Evolutionary conservation across 2,113 vertebrate genomes (phyloP).

Genomic region (Labrus mixtus): DNA sequence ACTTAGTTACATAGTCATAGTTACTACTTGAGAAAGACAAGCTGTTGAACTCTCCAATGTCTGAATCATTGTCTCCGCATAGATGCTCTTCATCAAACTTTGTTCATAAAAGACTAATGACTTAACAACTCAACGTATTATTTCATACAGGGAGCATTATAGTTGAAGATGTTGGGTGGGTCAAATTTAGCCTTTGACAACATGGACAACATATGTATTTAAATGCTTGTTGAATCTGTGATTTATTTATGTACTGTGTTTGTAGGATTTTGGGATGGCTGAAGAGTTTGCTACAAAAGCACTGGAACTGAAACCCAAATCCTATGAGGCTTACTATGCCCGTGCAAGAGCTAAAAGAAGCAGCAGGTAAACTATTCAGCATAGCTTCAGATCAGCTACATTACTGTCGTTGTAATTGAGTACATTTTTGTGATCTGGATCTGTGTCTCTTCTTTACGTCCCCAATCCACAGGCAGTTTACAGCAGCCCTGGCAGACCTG

Average conservation of each 20-base stretch:
- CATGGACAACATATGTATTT: no score
- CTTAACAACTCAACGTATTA: no score
- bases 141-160: no score
- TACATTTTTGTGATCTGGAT: conserved; percentile 3
- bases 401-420: neutral
- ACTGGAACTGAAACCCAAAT: conserved; percentile 96
- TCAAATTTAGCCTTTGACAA: no score
- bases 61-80: conserved; percentile 30
- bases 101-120: conserved; percentile 18
- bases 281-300: conserved; percentile 99
- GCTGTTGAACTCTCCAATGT: no score
- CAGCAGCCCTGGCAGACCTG: conserved; percentile 91
- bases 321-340: conserved; percentile 96
- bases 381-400: neutral
- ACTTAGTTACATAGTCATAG: neutral
- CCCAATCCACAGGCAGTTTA: conserved; percentile 88
- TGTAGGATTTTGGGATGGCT: conserved; percentile 97
- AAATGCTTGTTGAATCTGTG: no score
- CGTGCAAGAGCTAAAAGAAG: conserved; percentile 96
- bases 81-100: conserved; percentile 9
- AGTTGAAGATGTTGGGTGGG: no score
- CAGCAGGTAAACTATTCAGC: conserved; percentile 90
- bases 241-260: neutral
- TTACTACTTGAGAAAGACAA: neutral
- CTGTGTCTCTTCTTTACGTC: neutral